Conservation (phyloP, 2,888 invertebrate species). For the Ypsolopha scabrella region DNA sequence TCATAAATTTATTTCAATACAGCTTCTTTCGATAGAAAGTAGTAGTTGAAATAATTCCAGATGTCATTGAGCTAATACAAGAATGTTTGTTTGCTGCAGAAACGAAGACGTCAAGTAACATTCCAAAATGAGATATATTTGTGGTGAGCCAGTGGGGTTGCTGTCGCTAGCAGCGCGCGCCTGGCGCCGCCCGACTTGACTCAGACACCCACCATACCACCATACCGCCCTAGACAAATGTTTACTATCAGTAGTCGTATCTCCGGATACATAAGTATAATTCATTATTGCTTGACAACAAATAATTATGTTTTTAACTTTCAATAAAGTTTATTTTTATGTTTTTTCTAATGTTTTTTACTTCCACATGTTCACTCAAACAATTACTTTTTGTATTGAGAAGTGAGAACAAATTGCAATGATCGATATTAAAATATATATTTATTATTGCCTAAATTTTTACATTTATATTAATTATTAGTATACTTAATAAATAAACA, state of each 20-base stretch:
- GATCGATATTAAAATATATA: slow-evolving; percentile 3
- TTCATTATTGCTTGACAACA: slow-evolving; percentile 38
- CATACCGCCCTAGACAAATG: slow-evolving; percentile 2
- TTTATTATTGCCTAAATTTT: slow-evolving; percentile 10
- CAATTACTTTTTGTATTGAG: background rate
- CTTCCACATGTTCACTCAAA: background rate
- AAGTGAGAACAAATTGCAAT: no score
- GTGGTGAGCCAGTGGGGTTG: slow-evolving; percentile 2
- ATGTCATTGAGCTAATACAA: slow-evolving; percentile 8
- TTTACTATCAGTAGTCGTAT: background rate
- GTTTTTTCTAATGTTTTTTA: slow-evolving; percentile 45
- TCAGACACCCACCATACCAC: background rate
- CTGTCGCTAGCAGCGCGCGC: slow-evolving; percentile 1
- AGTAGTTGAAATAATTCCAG: background rate
- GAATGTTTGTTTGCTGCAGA: slow-evolving; percentile 63
- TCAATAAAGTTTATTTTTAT: slow-evolving; percentile 65
- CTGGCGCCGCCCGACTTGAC: slow-evolving; percentile 1
- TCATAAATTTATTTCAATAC: background rate
- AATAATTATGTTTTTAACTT: slow-evolving; percentile 39
- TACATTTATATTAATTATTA: background rate
- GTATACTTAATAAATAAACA: background rate
- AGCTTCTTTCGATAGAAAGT: background rate
- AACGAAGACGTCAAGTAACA: slow-evolving; percentile 63
- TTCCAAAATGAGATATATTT: slow-evolving; percentile 55
- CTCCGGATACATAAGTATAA: background rate